Conservation (phyloP, 2,113 vertebrate species). For the Seriola dumerili region DNA sequence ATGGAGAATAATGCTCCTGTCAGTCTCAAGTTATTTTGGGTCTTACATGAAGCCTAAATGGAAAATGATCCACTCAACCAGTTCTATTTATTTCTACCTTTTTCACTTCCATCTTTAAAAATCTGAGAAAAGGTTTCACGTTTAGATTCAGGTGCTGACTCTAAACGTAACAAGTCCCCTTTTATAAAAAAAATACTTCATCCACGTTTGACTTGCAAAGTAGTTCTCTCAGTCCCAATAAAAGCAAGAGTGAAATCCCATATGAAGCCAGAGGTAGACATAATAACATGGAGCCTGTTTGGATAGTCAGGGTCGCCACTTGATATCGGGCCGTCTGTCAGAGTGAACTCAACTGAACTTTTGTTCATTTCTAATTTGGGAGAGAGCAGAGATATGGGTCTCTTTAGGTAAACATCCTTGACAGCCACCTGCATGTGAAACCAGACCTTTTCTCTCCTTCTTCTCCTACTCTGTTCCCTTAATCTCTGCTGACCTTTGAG, state of each 20-base stretch:
- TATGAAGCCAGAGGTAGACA: conserved; percentile 61
- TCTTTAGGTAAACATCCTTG: conserved; percentile 75
- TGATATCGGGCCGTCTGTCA: conserved; percentile 59
- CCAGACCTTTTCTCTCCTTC: conserved; percentile 61
- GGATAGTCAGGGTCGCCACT: conserved; percentile 62
- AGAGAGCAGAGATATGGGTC: conserved; percentile 56
- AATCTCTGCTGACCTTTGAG: conserved; percentile 74
- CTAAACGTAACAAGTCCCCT: conserved; percentile 5
- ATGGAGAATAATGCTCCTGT: conserved; percentile 14
- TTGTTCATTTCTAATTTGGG: conserved; percentile 75
- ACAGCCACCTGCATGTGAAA: conserved; percentile 80
- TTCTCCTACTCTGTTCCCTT: conserved; percentile 44
- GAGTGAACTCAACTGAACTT: conserved; percentile 73
- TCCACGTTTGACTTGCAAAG: conserved; percentile 29
- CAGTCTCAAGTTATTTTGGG: background rate
- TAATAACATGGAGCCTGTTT: conserved; percentile 65
- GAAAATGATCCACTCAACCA: conserved; percentile 5
- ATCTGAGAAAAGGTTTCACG: conserved; percentile 40
- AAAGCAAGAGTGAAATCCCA: conserved; percentile 68
- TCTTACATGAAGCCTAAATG: background rate
- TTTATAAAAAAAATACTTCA: conserved; percentile 3
- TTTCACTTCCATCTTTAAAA: conserved; percentile 26
- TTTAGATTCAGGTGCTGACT: conserved; percentile 16
- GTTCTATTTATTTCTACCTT: background rate
- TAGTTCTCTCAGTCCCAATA: conserved; percentile 15